A percentile compares a stretch with the other conserved stretches of the same genome.
Evolutionary conservation across 1,140 invertebrate species (phyloP).

Genomic region (Bombus ignitus): DNA sequence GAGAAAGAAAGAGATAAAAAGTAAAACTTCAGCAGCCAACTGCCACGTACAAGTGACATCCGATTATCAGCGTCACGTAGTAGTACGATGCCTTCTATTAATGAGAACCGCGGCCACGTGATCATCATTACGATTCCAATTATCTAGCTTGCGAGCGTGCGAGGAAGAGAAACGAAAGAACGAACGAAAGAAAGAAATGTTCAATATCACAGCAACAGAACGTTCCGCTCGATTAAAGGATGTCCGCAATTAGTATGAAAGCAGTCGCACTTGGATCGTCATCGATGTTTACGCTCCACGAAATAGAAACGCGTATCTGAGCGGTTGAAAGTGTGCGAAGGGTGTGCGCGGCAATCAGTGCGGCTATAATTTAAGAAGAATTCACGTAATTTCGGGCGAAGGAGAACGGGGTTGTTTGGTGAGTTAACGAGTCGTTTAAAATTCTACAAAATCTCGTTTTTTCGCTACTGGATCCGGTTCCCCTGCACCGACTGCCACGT

Average conservation of each 20-base stretch:
- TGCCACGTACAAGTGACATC: constrained; percentile 5
- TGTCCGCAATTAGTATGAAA: constrained; percentile 47
- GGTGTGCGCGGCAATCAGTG: neutral
- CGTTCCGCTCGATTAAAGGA: constrained; percentile 24
- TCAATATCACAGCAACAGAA: neutral
- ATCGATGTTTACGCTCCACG: constrained; percentile 3
- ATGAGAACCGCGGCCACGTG: constrained; percentile 13
- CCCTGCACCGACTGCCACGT: neutral
- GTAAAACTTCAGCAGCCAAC: neutral
- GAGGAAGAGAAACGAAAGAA: neutral
- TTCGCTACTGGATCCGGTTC: neutral
- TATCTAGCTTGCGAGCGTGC: neutral
- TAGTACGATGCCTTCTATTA: constrained; percentile 12
- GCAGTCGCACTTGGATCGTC: neutral
- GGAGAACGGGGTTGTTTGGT: constrained; percentile 29
- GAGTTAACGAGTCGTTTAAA: constrained; percentile 39
- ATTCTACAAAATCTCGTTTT: constrained; percentile 22
- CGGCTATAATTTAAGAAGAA: constrained; percentile 25
- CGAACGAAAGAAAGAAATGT: neutral
- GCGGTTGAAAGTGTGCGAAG: neutral
- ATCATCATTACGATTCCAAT: neutral
- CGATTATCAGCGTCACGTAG: constrained; percentile 38
- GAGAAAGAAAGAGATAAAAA: neutral
- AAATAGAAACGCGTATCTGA: constrained; percentile 1
- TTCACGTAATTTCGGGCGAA: constrained; percentile 17